A percentile compares a stretch with the other conserved stretches of the same genome.
Conservation (phyloP, 2,888 invertebrate species). For the Netelia fuscicornis region DNA sequence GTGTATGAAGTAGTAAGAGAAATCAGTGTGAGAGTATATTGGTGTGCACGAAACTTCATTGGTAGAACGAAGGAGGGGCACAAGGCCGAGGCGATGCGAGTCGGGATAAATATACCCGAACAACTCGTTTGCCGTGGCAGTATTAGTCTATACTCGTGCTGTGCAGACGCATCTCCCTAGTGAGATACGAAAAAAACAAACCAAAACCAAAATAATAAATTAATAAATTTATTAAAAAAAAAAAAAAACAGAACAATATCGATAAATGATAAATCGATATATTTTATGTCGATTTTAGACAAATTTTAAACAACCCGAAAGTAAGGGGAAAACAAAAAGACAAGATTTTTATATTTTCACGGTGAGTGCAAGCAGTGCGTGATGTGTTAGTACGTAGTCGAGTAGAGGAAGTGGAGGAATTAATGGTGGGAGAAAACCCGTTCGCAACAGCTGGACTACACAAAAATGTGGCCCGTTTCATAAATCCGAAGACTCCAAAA, state of each 20-base stretch:
- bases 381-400: neutral
- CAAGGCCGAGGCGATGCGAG: conserved; percentile 56
- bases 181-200: neutral
- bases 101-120: conserved; percentile 62
- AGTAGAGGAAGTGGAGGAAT: neutral
- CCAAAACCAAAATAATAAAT: neutral
- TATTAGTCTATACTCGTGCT: conserved; percentile 45
- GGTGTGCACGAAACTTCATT: neutral
- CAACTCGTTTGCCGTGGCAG: conserved; percentile 52
- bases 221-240: neutral
- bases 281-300: neutral
- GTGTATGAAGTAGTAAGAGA: neutral
- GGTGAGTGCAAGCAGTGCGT: conserved; percentile 47
- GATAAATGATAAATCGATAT: neutral
- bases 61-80: neutral
- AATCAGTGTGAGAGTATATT: neutral
- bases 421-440: neutral
- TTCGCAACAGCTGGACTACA: neutral
- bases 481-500: conserved; percentile 26
- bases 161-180: conserved; percentile 18
- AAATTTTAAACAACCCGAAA: neutral
- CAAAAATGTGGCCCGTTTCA: conserved; percentile 11
- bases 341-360: neutral
- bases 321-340: neutral
- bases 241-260: neutral